Conservation (phyloP, 2,797 vertebrate genomes). For the Loris lydekkerianus region DNA sequence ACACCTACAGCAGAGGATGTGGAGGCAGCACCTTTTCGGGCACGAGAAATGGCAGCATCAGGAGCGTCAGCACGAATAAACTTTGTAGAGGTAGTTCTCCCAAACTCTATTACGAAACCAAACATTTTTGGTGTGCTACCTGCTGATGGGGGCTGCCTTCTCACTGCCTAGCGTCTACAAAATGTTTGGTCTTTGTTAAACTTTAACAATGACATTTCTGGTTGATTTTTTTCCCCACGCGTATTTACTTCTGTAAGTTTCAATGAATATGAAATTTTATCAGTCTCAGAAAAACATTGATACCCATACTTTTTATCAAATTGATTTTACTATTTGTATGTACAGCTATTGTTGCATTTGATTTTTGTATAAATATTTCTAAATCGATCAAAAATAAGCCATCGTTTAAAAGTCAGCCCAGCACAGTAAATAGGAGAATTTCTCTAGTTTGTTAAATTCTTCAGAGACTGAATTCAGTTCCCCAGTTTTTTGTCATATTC, state of each 20-base stretch:
- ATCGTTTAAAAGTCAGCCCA: conserved; percentile 43
- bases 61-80: conserved; percentile 86
- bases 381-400: conserved; percentile 46
- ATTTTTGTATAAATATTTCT: conserved; percentile 49
- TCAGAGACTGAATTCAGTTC: background rate
- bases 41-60: conserved; percentile 86
- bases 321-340: conserved; percentile 12
- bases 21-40: conserved; percentile 84
- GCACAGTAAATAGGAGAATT: conserved; percentile 30
- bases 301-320: conserved; percentile 40
- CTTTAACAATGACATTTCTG: conserved; percentile 47
- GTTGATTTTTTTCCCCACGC: conserved; percentile 37
- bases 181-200: conserved; percentile 79
- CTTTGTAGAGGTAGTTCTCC: conserved; percentile 88
- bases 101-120: conserved; percentile 78
- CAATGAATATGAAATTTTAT: conserved; percentile 52
- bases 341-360: conserved; percentile 61
- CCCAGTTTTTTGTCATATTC: background rate
- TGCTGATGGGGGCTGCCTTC: conserved; percentile 83
- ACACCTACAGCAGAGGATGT: conserved; percentile 84
- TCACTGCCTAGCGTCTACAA: conserved; percentile 58
- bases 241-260: background rate
- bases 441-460: conserved; percentile 28
- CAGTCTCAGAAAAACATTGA: conserved; percentile 11
- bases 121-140: conserved; percentile 76